Conservation (phyloP, 2,113 vertebrate species). For the Sinocyclocheilus maitianheensis region DNA sequence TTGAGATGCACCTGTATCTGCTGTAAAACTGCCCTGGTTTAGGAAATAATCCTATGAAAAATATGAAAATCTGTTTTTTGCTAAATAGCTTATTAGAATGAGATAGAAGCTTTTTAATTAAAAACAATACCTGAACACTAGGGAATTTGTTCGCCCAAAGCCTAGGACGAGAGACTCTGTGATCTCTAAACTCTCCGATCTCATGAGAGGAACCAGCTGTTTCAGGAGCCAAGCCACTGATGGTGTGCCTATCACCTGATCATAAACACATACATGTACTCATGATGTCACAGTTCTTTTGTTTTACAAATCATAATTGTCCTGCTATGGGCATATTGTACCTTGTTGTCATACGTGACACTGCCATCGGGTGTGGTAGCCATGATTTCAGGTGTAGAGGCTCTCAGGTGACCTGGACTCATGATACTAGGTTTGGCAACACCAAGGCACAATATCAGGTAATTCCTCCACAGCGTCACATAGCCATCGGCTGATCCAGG, state of each 20-base stretch:
- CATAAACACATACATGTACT: conserved; percentile 4
- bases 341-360: conserved; percentile 96
- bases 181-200: conserved; percentile 96
- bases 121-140: conserved; percentile 91
- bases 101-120: background rate
- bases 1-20: background rate
- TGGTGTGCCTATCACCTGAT: conserved; percentile 92
- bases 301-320: background rate
- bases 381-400: conserved; percentile 96
- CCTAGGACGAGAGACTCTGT: conserved; percentile 96
- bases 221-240: conserved; percentile 94
- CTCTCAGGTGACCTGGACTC: conserved; percentile 94
- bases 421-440: conserved; percentile 98
- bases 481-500: conserved; percentile 88
- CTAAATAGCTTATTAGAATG: background rate
- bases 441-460: conserved; percentile 95
- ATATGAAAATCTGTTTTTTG: background rate
- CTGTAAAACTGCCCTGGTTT: background rate
- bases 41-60: background rate
- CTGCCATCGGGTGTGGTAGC: conserved; percentile 96
- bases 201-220: conserved; percentile 96
- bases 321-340: conserved; percentile 51
- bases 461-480: conserved; percentile 95
- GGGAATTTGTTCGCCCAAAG: conserved; percentile 95
- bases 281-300: background rate